Conservation (phyloP, 2,888 invertebrate genomes). For the Encarsia formosa region DNA sequence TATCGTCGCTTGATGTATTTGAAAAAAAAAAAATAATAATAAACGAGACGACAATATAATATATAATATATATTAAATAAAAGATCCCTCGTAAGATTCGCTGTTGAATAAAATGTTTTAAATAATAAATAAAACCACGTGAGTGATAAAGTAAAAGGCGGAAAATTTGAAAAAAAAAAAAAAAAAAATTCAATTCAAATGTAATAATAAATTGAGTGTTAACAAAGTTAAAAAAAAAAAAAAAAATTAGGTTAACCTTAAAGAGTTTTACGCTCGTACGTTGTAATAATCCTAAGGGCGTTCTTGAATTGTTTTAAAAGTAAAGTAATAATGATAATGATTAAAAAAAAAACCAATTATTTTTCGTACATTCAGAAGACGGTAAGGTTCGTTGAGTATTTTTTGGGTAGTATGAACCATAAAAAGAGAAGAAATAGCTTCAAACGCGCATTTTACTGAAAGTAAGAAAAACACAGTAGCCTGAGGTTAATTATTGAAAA, state of each 20-base stretch:
- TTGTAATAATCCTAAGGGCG: conserved; percentile 15
- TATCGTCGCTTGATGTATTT: conserved; percentile 24
- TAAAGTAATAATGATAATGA: background rate
- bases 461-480: conserved; percentile 22
- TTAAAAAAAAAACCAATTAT: too few species aligned
- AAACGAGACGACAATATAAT: conserved; percentile 25
- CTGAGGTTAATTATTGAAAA: conserved; percentile 14
- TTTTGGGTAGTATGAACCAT: too few species aligned
- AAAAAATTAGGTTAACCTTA: conserved; percentile 16
- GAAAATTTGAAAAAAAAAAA: background rate
- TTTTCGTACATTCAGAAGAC: too few species aligned
- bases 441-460: conserved; percentile 20
- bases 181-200: background rate
- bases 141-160: background rate
- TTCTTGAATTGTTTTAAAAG: background rate
- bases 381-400: too few species aligned
- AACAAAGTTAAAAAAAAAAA: conserved; percentile 4
- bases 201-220: conserved; percentile 20
- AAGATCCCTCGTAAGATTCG: conserved; percentile 9
- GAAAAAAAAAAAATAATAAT: conserved; percentile 11
- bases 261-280: conserved; percentile 14
- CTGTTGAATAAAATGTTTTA: conserved; percentile 7
- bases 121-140: background rate
- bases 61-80: conserved; percentile 4
- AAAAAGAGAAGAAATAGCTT: too few species aligned